A percentile compares a stretch with the other conserved stretches of the same genome.
Conservation (phyloP, 2,113 vertebrate species). For the Dissostichus mawsoni region DNA sequence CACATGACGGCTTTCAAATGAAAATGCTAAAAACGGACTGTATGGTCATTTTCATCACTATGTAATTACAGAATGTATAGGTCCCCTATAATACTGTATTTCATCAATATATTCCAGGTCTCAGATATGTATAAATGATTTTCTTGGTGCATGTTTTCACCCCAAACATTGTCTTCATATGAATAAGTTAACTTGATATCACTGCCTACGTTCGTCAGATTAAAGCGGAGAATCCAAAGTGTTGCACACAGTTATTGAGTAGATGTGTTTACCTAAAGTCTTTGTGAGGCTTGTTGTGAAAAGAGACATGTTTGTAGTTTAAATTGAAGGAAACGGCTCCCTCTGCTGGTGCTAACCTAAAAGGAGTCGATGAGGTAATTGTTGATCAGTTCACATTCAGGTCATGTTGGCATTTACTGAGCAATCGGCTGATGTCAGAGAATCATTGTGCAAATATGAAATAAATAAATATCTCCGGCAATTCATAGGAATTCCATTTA, state of each 20-base stretch:
- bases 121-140: too few relatives aligned
- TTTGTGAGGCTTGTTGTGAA: background rate
- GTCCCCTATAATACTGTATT: too few relatives aligned
- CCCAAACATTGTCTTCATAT: too few relatives aligned
- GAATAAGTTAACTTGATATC: too few relatives aligned
- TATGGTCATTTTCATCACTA: background rate
- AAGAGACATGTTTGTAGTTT: background rate
- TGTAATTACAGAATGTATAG: too few relatives aligned
- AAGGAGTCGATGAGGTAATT: conserved; percentile 9
- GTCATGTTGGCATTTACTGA: background rate
- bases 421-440: background rate
- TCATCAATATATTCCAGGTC: too few relatives aligned
- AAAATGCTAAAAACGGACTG: background rate
- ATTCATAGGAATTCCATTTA: too few relatives aligned
- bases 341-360: conserved; percentile 33
- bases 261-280: background rate
- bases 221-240: background rate
- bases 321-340: background rate
- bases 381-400: background rate
- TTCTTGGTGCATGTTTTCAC: too few relatives aligned
- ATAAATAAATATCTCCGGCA: too few relatives aligned
- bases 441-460: background rate
- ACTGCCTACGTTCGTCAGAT: too few relatives aligned
- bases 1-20: background rate
- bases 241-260: background rate